These are phyloP conservation scores for Acanthurus lineatus DNA, from an alignment of 2,797 vertebrate species.

Conservation along the genomic window DNA sequence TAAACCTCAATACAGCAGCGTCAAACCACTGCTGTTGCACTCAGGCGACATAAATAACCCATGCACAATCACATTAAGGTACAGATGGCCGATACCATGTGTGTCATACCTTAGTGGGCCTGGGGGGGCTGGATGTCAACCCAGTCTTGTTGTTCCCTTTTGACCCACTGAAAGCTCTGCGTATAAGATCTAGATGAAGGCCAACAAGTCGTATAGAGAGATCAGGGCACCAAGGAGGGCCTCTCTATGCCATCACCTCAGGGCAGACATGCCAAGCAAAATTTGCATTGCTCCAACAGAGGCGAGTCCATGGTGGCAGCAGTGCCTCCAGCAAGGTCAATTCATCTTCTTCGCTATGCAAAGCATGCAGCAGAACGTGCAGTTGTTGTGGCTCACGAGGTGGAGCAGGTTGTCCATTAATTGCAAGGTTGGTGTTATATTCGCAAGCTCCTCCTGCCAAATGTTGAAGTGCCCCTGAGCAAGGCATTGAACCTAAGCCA, in stretches of 20 bases:
- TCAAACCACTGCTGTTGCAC: constrained; percentile 1
- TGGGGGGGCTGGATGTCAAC: not conserved
- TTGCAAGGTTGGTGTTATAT: not conserved
- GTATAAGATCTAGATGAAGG: constrained; percentile 16
- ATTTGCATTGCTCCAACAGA: constrained; percentile 15
- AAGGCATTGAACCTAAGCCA: not conserved
- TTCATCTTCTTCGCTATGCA: constrained; percentile 3
- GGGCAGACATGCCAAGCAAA: not conserved
- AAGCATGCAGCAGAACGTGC: not conserved
- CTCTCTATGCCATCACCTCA: constrained; percentile 9
- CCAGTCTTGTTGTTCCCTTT: constrained; percentile 11
- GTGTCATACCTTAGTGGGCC: constrained; percentile 1
- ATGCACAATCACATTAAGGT: not conserved
- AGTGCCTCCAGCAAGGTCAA: constrained; percentile 16
- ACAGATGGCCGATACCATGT: constrained; percentile 1
- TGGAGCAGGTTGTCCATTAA: not conserved
- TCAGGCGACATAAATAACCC: constrained; percentile 4
- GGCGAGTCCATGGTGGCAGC: not conserved
- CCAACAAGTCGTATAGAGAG: constrained; percentile 4
- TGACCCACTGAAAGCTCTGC: constrained; percentile 13
- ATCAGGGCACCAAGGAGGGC: constrained; percentile 16
- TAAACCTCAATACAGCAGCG: constrained; percentile 5
- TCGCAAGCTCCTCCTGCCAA: not conserved
- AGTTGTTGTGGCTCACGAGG: constrained; percentile 1
- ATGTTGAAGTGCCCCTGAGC: constrained; percentile 13